phyloP scores from a whole-genome alignment of 1,140 invertebrate genomes.

The Ericerus pela region DNA sequence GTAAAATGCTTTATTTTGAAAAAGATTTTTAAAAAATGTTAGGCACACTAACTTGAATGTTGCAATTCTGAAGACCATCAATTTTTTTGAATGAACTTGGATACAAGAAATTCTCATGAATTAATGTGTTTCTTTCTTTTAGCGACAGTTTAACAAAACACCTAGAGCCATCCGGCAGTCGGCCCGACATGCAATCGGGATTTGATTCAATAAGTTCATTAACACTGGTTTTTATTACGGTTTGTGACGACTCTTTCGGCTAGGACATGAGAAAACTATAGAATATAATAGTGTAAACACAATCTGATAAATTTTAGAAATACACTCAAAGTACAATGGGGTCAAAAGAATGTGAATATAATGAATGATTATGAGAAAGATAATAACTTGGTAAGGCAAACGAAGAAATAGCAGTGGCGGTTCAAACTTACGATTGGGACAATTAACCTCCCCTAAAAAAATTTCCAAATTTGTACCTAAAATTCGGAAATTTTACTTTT shows the following conservation, averaged over 20 bases:
- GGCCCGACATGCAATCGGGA: background rate
- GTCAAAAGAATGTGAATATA: too few relatives aligned
- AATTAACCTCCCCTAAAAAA: too few relatives aligned
- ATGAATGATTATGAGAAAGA: too few relatives aligned
- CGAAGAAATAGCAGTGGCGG: too few relatives aligned
- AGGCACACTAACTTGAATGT: constrained; percentile 16
- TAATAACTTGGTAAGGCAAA: too few relatives aligned
- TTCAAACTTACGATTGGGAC: too few relatives aligned
- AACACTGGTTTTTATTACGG: background rate
- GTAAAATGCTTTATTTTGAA: background rate
- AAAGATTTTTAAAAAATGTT: constrained; percentile 23
- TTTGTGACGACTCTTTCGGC: background rate
- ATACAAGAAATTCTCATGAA: constrained; percentile 26
- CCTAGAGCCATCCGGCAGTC: background rate
- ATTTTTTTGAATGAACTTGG: constrained; percentile 16
- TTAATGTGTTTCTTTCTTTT: background rate
- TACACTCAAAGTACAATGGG: too few relatives aligned
- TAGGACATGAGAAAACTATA: too few relatives aligned
- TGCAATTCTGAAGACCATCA: constrained; percentile 7
- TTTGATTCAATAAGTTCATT: background rate
- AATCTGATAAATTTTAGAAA: too few relatives aligned
- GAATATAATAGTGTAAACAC: too few relatives aligned
- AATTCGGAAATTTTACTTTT: too few relatives aligned
- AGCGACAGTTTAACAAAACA: background rate
- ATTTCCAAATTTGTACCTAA: too few relatives aligned